These are phyloP conservation scores for Papilio aristodemus DNA, from an alignment of 1,140 invertebrate species.

Conservation along the genomic window DNA sequence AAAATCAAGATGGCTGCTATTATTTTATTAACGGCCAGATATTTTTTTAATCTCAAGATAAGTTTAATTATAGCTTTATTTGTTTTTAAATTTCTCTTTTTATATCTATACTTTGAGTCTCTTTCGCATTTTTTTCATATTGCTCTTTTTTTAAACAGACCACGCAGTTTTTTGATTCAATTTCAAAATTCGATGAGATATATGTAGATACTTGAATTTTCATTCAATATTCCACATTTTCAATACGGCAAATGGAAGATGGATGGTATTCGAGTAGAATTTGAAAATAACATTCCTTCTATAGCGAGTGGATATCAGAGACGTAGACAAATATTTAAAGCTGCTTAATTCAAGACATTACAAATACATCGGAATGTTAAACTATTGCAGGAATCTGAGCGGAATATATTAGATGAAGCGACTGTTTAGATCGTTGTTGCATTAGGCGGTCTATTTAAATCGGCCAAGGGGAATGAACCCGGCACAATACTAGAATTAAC, in stretches of 20 bases:
- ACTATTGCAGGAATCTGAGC: slow-evolving; percentile 32
- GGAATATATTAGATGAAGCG: slow-evolving; percentile 40
- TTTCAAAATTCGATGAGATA: neutral
- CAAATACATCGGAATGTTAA: slow-evolving; percentile 30
- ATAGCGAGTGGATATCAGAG: neutral
- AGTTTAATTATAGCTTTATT: neutral
- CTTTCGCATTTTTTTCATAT: too few species aligned
- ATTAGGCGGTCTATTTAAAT: slow-evolving; percentile 43
- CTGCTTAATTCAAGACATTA: slow-evolving; percentile 25
- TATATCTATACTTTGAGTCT: neutral
- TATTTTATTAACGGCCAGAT: slow-evolving; percentile 2
- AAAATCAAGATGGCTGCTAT: slow-evolving; percentile 31
- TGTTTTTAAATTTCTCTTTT: neutral
- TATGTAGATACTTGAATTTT: neutral
- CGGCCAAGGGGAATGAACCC: slow-evolving; percentile 50
- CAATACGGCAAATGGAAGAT: slow-evolving; percentile 5
- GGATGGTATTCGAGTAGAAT: neutral
- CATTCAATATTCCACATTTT: neutral
- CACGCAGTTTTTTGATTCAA: too few species aligned
- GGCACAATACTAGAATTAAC: slow-evolving; percentile 51
- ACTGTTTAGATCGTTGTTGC: slow-evolving; percentile 38
- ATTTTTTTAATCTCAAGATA: slow-evolving; percentile 11
- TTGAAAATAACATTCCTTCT: slow-evolving; percentile 15
- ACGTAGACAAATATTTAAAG: slow-evolving; percentile 15
- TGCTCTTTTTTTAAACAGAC: too few species aligned